phyloP scores from a whole-genome alignment of 1,140 invertebrate species.

The Brachystomella parvula region DNA sequence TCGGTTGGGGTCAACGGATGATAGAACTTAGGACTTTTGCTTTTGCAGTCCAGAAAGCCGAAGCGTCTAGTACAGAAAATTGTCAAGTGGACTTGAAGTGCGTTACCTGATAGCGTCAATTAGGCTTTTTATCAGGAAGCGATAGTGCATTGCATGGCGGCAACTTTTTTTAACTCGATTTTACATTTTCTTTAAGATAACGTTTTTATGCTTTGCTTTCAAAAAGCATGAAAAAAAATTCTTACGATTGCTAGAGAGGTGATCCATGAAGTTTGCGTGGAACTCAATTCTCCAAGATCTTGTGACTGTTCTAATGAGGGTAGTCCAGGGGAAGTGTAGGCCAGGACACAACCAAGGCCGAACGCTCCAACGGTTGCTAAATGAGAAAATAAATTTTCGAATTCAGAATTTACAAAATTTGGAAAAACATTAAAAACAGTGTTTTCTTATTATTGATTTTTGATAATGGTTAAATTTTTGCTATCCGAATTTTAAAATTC shows the following conservation, averaged over 20 bases:
- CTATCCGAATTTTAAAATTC: conserved; percentile 20
- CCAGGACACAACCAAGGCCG: conserved; percentile 52
- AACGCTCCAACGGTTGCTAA: conserved; percentile 51
- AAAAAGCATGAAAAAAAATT: no score
- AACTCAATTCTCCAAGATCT: conserved; percentile 47
- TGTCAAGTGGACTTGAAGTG: no score
- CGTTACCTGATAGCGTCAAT: no score
- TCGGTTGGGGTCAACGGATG: not conserved
- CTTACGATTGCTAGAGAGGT: conserved; percentile 45
- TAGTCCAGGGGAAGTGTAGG: conserved; percentile 68
- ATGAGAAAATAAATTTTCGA: conserved; percentile 51
- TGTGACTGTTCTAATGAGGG: conserved; percentile 50
- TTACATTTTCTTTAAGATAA: no score
- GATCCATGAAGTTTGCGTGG: conserved; percentile 58
- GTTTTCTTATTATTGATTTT: conserved; percentile 47
- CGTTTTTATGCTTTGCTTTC: no score
- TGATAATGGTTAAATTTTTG: conserved; percentile 50
- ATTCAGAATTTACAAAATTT: conserved; percentile 52
- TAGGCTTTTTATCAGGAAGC: no score
- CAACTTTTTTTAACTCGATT: no score
- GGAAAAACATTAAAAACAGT: not conserved
- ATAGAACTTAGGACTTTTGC: not conserved
- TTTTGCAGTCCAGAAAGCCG: not conserved
- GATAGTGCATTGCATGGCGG: no score
- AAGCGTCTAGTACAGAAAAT: no score